A percentile compares a stretch with the other conserved stretches of the same genome.
Evolutionary conservation across 2,888 invertebrate genomes (phyloP).

Genomic region (Chrysina gloriosa): DNA sequence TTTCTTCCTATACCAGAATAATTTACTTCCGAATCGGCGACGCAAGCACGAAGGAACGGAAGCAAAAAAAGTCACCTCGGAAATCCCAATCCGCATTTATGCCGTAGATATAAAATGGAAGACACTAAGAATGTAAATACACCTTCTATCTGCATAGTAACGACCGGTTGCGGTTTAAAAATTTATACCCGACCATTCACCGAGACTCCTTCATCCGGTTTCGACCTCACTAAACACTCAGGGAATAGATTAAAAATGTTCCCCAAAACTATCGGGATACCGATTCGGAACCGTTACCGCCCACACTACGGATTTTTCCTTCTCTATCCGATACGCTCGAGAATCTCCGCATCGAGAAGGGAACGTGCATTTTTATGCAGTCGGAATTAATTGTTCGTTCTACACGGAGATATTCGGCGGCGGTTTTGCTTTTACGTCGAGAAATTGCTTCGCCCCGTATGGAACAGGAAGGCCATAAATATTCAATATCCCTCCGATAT

Average conservation of each 20-base stretch:
- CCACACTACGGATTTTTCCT: neutral
- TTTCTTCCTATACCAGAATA: constrained; percentile 5
- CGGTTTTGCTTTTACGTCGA: constrained; percentile 26
- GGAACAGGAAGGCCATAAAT: constrained; percentile 36
- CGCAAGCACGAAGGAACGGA: constrained; percentile 6
- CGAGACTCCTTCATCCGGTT: constrained; percentile 45
- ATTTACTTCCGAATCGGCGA: constrained; percentile 1
- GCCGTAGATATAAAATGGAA: constrained; percentile 43
- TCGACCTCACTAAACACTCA: constrained; percentile 39
- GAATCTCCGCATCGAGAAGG: neutral
- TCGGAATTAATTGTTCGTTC: constrained; percentile 46
- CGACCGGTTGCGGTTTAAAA: constrained; percentile 51
- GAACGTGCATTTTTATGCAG: constrained; percentile 46
- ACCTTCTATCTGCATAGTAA: constrained; percentile 55
- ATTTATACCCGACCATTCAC: constrained; percentile 46
- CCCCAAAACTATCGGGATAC: constrained; percentile 18
- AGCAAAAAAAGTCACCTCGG: constrained; percentile 15
- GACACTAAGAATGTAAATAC: constrained; percentile 55
- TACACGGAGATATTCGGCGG: constrained; percentile 19
- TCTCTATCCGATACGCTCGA: neutral
- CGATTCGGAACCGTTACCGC: neutral
- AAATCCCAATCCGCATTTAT: constrained; percentile 34
- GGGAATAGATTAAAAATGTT: constrained; percentile 41
- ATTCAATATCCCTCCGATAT: constrained; percentile 29
- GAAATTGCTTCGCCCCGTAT: constrained; percentile 12